Evolutionary conservation across 2,888 invertebrate genomes (phyloP).

Genomic region (Atrina japonica): DNA sequence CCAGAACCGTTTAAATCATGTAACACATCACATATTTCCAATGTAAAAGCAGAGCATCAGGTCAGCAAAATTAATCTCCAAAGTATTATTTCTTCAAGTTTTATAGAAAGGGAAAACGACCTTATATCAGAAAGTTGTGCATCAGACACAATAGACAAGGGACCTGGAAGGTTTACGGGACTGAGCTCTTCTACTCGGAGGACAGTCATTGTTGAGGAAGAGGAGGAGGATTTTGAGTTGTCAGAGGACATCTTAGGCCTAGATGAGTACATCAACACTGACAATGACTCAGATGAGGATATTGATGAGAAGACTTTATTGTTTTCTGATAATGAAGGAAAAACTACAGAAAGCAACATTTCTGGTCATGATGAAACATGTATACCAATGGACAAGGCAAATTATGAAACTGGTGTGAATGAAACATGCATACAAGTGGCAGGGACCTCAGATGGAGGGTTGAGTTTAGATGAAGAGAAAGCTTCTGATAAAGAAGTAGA

Average conservation of each 20-base stretch:
- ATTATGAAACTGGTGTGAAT: slow-evolving; percentile 1
- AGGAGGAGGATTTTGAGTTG: slow-evolving; percentile 25
- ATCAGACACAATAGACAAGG: neutral
- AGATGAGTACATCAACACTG: slow-evolving; percentile 30
- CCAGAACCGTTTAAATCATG: neutral
- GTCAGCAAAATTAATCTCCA: slow-evolving; percentile 37
- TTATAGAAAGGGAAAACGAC: neutral
- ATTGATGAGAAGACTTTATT: slow-evolving; percentile 35
- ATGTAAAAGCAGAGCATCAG: slow-evolving; percentile 7
- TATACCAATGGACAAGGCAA: no score
- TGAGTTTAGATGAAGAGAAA: neutral
- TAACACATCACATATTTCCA: neutral
- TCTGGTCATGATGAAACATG: neutral
- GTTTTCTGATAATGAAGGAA: slow-evolving; percentile 16
- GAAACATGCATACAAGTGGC: neutral
- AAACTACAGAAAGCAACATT: neutral
- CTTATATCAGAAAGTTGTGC: neutral
- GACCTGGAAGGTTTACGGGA: slow-evolving; percentile 29
- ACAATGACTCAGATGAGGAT: slow-evolving; percentile 33
- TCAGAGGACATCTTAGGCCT: slow-evolving; percentile 42
- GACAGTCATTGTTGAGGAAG: neutral
- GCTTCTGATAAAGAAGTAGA: no score
- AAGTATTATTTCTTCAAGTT: slow-evolving; percentile 23
- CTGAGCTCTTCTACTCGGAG: slow-evolving; percentile 13
- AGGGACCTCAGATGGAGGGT: neutral